Evolutionary conservation across 2,797 vertebrate species (phyloP).

Genomic region (Betta splendens): DNA sequence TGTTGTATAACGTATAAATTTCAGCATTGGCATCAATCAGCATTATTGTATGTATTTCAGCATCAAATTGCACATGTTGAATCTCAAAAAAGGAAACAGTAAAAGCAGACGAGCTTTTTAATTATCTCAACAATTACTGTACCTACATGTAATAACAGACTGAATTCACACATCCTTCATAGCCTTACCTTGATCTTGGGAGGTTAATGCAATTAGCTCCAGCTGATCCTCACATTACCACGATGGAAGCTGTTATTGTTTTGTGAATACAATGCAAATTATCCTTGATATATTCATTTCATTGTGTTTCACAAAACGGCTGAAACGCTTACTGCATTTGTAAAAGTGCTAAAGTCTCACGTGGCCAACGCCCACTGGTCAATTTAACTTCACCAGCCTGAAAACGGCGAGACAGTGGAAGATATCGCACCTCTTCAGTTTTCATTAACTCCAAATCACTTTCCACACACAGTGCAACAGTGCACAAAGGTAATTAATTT

Average conservation of each 20-base stretch:
- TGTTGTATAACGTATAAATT: too few species aligned
- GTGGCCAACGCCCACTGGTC: constrained; percentile 33
- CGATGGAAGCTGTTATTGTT: constrained; percentile 30
- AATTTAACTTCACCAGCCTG: constrained; percentile 62
- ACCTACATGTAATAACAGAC: constrained; percentile 29
- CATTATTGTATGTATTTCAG: too few species aligned
- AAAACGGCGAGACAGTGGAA: constrained; percentile 71
- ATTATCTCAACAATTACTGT: constrained; percentile 46
- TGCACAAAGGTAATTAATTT: constrained; percentile 84
- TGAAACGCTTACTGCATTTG: too few species aligned
- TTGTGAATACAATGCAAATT: constrained; percentile 16
- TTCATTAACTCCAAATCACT: constrained; percentile 77
- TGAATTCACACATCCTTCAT: constrained; percentile 40
- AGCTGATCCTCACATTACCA: constrained; percentile 36
- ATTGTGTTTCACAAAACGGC: too few species aligned
- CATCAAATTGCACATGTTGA: too few species aligned
- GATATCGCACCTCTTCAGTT: constrained; percentile 72
- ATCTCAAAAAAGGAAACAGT: too few species aligned
- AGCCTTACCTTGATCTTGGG: constrained; percentile 56
- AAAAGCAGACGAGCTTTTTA: constrained; percentile 3
- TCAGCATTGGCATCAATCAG: too few species aligned
- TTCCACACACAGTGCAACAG: constrained; percentile 66
- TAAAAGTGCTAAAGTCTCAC: constrained; percentile 23
- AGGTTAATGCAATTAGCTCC: constrained; percentile 52
- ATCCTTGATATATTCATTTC: too few species aligned